phyloP scores from a whole-genome alignment of 2,888 invertebrate genomes.

The Invenusta paracnida region DNA sequence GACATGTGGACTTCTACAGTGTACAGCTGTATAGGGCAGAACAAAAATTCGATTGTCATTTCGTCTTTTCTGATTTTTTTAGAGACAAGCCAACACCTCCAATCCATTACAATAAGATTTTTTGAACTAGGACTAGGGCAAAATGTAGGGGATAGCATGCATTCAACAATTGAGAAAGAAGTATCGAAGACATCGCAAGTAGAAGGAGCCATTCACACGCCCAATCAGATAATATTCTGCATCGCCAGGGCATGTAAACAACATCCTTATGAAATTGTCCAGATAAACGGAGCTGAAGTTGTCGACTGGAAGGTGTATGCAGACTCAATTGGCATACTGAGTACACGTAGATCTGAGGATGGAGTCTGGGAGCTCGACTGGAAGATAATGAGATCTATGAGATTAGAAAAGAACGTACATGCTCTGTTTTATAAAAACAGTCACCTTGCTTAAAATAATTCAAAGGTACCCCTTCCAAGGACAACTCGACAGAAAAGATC shows the following conservation, averaged over 20 bases:
- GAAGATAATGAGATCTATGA: constrained; percentile 29
- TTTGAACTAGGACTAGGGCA: constrained; percentile 36
- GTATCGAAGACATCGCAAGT: constrained; percentile 14
- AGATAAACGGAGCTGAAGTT: neutral
- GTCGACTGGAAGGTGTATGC: constrained; percentile 25
- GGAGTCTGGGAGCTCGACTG: constrained; percentile 15
- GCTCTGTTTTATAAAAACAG: constrained; percentile 35
- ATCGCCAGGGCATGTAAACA: neutral
- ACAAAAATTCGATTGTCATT: constrained; percentile 35
- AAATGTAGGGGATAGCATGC: constrained; percentile 27
- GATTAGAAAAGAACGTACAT: neutral
- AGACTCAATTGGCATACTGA: constrained; percentile 21
- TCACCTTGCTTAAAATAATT: neutral
- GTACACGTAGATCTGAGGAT: neutral
- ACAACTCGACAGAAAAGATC: constrained; percentile 28
- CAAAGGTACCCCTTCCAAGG: constrained; percentile 15
- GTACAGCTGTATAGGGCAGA: constrained; percentile 39
- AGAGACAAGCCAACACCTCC: neutral
- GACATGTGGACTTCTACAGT: neutral
- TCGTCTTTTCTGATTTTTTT: neutral
- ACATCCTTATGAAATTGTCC: neutral
- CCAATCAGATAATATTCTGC: constrained; percentile 2
- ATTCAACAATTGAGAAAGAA: neutral
- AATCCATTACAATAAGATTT: neutral
- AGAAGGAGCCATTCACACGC: neutral